phyloP scores from a whole-genome alignment of 2,888 invertebrate species.

The Drosophila melanosoma region DNA sequence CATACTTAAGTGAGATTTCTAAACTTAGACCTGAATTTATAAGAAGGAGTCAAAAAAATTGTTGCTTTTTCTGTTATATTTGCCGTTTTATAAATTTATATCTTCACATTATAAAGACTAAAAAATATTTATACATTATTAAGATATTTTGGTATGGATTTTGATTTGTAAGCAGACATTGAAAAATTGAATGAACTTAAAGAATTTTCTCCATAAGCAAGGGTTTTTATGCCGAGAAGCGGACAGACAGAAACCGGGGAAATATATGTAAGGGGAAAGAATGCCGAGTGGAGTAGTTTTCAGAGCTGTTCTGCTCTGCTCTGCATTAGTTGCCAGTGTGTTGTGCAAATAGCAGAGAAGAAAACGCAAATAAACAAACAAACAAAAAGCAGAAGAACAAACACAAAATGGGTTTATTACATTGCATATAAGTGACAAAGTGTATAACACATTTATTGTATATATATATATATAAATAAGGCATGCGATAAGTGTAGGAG shows the following conservation, averaged over 20 bases:
- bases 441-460: conserved; percentile 1
- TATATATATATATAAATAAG: not conserved
- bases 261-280: not conserved
- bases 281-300: conserved; percentile 19
- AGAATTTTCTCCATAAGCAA: not conserved
- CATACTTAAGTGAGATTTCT: not conserved
- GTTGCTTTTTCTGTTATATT: not conserved
- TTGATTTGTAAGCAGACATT: not conserved
- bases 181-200: not conserved
- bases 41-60: not conserved
- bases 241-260: not conserved
- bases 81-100: not conserved
- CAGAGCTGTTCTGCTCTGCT: not conserved
- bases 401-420: conserved; percentile 4
- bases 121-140: not conserved
- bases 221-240: not conserved
- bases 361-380: conserved; percentile 17
- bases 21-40: not conserved
- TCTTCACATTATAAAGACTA: not conserved
- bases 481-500: conserved; percentile 12
- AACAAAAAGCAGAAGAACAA: conserved; percentile 2
- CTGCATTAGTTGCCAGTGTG: not conserved
- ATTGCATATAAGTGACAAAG: conserved; percentile 4
- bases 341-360: conserved; percentile 26
- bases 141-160: not conserved